Evolutionary conservation across 2,113 vertebrate species (phyloP), one percentile per base, ranked within the genome.

Genomic region (Egretta garzetta): DNA sequence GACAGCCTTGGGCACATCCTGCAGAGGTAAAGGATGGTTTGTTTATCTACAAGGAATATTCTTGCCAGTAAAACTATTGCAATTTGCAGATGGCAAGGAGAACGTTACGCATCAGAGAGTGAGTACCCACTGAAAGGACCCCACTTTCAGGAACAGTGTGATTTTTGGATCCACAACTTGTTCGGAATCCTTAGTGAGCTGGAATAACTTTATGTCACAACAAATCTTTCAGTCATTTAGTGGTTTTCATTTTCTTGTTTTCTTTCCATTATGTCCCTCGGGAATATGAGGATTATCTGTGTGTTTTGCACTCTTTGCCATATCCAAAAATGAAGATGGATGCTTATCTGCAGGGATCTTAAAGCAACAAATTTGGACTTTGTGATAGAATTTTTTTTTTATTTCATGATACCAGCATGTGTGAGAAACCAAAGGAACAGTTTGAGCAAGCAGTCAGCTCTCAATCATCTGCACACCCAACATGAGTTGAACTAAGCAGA

Each of bases 241-340:
- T 52, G 10, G 15, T 30, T 88, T 83, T 43, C 4, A 37, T 68
- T 75, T 50, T 56, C 47, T 56, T 59, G 8, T 76, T 90, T 88
- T 75, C n/a, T 75, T 94, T 80, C 39, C 7, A 2, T 52, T 89
- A 49, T 0, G 0, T 26, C 20, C 18, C 22, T 80, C 49, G 27
- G 14, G 32, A 86, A 60, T 49, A 33, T 39, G 35, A 62, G 63
- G 50, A 80, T 80, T 56, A 66, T 18, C 27, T 89, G 6, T 50
- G 26, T 55, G 55, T 52, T 89, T 83, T 73, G 33, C 7, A 58
- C 12, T 66, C 67, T 72, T 88, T 83, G 8, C 32, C 32, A 15
- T 63, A 77, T 10, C 23, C 19, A 37, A 17, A 82, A 41, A 33
- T 64, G 41, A 60, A 84, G 33, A 33, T 24, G 27, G 21, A 60